Base-by-base conservation (phyloP, 2,113 vertebrate species). In the Ameiurus melas region DNA sequence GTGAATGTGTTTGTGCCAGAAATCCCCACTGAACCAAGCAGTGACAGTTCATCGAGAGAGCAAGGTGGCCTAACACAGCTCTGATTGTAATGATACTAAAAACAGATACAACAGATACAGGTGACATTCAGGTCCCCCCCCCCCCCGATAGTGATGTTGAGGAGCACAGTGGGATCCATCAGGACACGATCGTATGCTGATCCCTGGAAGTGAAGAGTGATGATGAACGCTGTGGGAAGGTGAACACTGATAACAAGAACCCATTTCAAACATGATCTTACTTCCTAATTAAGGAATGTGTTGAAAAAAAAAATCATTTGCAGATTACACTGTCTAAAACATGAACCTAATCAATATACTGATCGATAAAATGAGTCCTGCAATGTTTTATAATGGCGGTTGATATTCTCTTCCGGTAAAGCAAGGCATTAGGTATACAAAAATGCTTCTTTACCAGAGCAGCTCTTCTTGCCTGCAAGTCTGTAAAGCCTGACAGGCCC, bases 201-300 rank as follows among this genome's bases (percentile, higher is more conserved):
- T 94, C 92, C 92, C 93, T 93, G 93, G 92, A 93, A 93, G 91
- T 94, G 95, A 94, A 95, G 91, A 89, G 81, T 33, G 39, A 73
- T 85, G 66, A 77, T 68, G 86, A 82, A 86, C 55, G 22, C 71
- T 80, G 93, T 88, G 92, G 92, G 94, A 94, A 36, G 90, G 96
- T 97, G 96, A 95, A 97, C 96, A 94, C 95, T 96, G 96, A 96
- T 97, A 62, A 98, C 97, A 99, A 97, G 97, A 99, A 98, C 97
- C 95, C 94, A 97, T 97, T 96, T 96, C 93, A 94, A 88, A 94
- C 93, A 89, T 88, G 86, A 93, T 95, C 91, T 92, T 62, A 68
- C 94, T 95, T 92, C 97, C 97, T 97, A 97, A 95, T 96, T 96
- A 95, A 98, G 98, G 98, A 99, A 99, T 99, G 98, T 99, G 95